Conservation (phyloP, 1,140 invertebrate species). For the Ceratoteleas bidentatus region DNA sequence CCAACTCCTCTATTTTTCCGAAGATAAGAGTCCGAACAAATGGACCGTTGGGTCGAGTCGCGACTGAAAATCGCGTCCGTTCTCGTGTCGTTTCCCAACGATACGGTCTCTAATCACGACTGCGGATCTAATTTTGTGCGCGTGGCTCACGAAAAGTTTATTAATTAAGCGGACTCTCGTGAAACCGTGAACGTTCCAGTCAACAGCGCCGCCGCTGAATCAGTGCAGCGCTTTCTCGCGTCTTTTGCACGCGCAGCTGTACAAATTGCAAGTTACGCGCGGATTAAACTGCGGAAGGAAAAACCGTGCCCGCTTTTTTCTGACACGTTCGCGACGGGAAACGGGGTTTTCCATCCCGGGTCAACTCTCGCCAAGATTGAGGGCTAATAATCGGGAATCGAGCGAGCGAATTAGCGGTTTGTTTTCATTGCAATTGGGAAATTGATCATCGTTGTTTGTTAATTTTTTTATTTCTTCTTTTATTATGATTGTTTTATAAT, state of each 20-base stretch:
- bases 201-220: slow-evolving; percentile 32
- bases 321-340: slow-evolving; percentile 1
- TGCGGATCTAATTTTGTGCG: slow-evolving; percentile 14
- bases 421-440: too few species aligned
- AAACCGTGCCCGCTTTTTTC: background rate
- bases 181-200: slow-evolving; percentile 41
- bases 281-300: slow-evolving; percentile 14
- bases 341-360: background rate
- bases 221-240: slow-evolving; percentile 38
- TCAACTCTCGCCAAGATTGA: background rate
- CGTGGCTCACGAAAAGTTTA: slow-evolving; percentile 30
- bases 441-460: too few species aligned
- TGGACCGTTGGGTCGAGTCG: too few species aligned
- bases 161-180: slow-evolving; percentile 39
- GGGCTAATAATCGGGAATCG: background rate
- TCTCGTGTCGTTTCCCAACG: background rate
- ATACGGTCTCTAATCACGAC: slow-evolving; percentile 1
- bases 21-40: too few species aligned
- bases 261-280: slow-evolving; percentile 24
- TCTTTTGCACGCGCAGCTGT: slow-evolving; percentile 33
- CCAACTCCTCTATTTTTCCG: too few species aligned
- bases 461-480: too few species aligned
- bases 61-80: too few species aligned
- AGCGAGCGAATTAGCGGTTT: too few species aligned
- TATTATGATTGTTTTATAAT: too few species aligned